Evolutionary conservation across 2,113 vertebrate species (phyloP).

Genomic region (Pangasianodon gigas): DNA sequence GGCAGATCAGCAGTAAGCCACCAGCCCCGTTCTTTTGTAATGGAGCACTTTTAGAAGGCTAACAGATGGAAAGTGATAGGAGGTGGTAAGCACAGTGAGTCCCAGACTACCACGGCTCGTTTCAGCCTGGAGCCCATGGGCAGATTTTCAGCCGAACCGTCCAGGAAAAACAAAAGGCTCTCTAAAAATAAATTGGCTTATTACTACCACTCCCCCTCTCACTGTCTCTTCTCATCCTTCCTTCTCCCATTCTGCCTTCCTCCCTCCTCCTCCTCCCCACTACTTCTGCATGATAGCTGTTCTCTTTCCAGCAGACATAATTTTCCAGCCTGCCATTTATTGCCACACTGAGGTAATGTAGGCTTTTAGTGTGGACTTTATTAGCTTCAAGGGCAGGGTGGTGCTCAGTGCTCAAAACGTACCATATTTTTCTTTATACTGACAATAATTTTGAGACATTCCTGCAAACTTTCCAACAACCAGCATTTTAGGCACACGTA

Average conservation of each 20-base stretch:
- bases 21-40: slow-evolving; percentile 47
- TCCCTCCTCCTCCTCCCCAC: slow-evolving; percentile 26
- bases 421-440: not conserved
- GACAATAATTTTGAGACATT: slow-evolving; percentile 11
- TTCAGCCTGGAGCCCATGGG: slow-evolving; percentile 48
- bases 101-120: slow-evolving; percentile 51
- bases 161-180: slow-evolving; percentile 57
- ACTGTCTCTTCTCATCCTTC: slow-evolving; percentile 37
- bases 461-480: not conserved
- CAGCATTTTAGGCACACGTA: not conserved
- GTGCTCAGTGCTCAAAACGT: not conserved
- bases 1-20: slow-evolving; percentile 42
- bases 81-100: slow-evolving; percentile 46
- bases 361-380: slow-evolving; percentile 26
- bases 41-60: slow-evolving; percentile 39
- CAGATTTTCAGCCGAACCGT: slow-evolving; percentile 51
- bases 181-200: slow-evolving; percentile 60
- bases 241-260: slow-evolving; percentile 25
- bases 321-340: slow-evolving; percentile 42
- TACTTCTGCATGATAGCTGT: slow-evolving; percentile 4
- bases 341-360: slow-evolving; percentile 30
- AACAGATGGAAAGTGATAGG: slow-evolving; percentile 51
- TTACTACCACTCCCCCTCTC: slow-evolving; percentile 45
- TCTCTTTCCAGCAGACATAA: slow-evolving; percentile 40
- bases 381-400: slow-evolving; percentile 33